Conservation (phyloP, 2,888 invertebrate genomes). For the Dinocampus coccinellae region DNA sequence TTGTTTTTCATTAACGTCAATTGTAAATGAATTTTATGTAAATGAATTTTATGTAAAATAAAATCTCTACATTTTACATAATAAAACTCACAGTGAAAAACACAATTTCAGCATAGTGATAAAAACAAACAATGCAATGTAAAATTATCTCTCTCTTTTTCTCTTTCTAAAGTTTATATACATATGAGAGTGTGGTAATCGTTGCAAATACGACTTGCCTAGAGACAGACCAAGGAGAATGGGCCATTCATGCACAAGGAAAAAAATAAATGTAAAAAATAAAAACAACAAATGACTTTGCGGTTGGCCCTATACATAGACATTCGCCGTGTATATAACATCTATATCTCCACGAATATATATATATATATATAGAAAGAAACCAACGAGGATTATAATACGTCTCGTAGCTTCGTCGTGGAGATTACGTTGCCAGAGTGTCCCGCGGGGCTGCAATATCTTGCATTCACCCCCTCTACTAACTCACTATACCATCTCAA, state of each 20-base stretch:
- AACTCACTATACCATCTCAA: conserved; percentile 20
- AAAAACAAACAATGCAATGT: background rate
- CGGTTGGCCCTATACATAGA: conserved; percentile 28
- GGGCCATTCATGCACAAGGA: conserved; percentile 64
- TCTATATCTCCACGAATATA: background rate
- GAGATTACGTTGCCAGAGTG: conserved; percentile 67
- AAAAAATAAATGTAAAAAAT: conserved; percentile 30
- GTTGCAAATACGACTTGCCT: conserved; percentile 55
- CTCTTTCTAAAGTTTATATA: background rate
- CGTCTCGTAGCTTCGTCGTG: conserved; percentile 64
- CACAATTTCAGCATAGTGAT: background rate
- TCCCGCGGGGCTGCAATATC: conserved; percentile 70
- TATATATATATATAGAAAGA: conserved; percentile 7
- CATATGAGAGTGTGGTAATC: conserved; percentile 34
- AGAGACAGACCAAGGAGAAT: conserved; percentile 68
- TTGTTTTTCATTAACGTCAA: background rate
- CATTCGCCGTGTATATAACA: background rate
- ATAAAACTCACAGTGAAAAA: background rate
- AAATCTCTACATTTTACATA: background rate
- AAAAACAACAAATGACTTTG: conserved; percentile 57
- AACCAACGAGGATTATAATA: conserved; percentile 62
- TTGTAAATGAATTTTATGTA: background rate
- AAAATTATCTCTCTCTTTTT: background rate
- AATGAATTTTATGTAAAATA: background rate
- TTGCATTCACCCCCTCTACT: conserved; percentile 65